phyloP scores from a whole-genome alignment of 64 coral and sea anemone genomes.

The Porites australiensis region DNA sequence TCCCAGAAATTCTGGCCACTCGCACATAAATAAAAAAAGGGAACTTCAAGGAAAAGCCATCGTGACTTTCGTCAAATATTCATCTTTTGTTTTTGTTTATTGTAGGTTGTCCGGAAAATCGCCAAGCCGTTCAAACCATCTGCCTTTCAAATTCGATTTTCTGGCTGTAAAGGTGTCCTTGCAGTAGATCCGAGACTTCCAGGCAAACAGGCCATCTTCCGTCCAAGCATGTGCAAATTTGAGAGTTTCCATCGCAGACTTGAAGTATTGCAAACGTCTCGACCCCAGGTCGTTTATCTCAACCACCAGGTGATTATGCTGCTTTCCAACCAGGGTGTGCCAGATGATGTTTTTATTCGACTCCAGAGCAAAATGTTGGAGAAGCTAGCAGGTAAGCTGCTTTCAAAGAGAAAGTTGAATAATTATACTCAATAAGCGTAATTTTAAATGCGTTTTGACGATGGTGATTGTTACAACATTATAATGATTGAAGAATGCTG shows the following conservation, averaged over 20 bases:
- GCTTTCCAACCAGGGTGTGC: constrained; percentile 91
- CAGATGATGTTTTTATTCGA: constrained; percentile 82
- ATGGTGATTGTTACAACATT: too few species aligned
- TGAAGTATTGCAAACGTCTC: constrained; percentile 94
- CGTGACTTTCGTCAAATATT: too few species aligned
- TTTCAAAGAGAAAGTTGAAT: too few species aligned
- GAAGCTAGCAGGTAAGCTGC: constrained; percentile 74
- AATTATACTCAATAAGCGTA: too few species aligned
- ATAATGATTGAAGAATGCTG: too few species aligned
- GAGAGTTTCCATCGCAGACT: constrained; percentile 78
- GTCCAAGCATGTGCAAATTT: constrained; percentile 94
- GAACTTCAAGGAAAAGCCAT: too few species aligned
- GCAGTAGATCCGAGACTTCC: constrained; percentile 69
- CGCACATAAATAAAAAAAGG: too few species aligned
- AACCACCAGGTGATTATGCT: constrained; percentile 98
- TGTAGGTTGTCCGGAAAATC: constrained; percentile 76
- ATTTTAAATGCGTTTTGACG: too few species aligned
- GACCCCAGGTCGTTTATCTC: constrained; percentile 91
- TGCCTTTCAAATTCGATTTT: constrained; percentile 97
- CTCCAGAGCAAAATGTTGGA: constrained; percentile 82
- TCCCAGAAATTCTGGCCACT: too few species aligned
- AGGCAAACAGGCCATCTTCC: constrained; percentile 67
- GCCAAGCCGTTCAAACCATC: constrained; percentile 82
- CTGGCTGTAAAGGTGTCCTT: constrained; percentile 97
- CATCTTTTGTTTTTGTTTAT: too few species aligned